Percentiles rank a stretch among this genome's conserved stretches.
These are phyloP conservation scores for Aurelia aurita DNA, from an alignment of 30 jellyfish, hydroid and myxozoan genomes.

Conservation along the genomic window DNA sequence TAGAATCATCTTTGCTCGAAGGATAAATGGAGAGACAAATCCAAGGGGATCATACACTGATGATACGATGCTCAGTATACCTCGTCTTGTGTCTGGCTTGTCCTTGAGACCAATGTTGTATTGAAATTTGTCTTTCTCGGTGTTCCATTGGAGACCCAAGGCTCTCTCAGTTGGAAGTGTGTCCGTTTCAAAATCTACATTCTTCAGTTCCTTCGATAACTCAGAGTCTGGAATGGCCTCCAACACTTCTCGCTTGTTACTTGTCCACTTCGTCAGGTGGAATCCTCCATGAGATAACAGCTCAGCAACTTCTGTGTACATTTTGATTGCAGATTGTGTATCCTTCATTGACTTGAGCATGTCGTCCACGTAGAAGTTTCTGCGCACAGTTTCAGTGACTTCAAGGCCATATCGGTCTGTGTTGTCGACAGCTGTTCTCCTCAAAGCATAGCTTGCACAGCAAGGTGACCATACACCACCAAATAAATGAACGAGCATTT, in stretches of 20 bases:
- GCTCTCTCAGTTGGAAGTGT: constrained; percentile 41
- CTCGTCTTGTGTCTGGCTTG: constrained; percentile 43
- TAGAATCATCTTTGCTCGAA: constrained; percentile 47
- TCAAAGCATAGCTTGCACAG: constrained; percentile 48
- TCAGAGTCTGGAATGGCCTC: too few relatives aligned
- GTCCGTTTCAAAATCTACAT: constrained; percentile 29
- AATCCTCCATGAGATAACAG: constrained; percentile 11
- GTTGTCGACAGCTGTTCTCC: constrained; percentile 43
- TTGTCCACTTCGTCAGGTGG: constrained; percentile 29
- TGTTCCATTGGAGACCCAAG: constrained; percentile 44
- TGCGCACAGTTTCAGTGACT: constrained; percentile 1
- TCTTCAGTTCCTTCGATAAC: constrained; percentile 16
- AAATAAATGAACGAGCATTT: constrained; percentile 67
- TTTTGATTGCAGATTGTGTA: not conserved
- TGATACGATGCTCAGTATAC: constrained; percentile 16
- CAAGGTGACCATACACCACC: constrained; percentile 66
- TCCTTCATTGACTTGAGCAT: not conserved
- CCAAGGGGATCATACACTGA: constrained; percentile 66
- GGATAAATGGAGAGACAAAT: constrained; percentile 49
- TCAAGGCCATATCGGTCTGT: not conserved
- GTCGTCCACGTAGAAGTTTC: constrained; percentile 58
- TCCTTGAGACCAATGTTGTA: not conserved
- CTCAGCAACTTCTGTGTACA: not conserved
- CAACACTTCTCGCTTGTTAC: constrained; percentile 18
- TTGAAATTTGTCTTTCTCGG: constrained; percentile 5